A percentile compares a stretch with the other conserved stretches of the same genome.
These are phyloP conservation scores for Microtus oregoni DNA, from an alignment of 2,113 vertebrate species.

Conservation along the genomic window DNA sequence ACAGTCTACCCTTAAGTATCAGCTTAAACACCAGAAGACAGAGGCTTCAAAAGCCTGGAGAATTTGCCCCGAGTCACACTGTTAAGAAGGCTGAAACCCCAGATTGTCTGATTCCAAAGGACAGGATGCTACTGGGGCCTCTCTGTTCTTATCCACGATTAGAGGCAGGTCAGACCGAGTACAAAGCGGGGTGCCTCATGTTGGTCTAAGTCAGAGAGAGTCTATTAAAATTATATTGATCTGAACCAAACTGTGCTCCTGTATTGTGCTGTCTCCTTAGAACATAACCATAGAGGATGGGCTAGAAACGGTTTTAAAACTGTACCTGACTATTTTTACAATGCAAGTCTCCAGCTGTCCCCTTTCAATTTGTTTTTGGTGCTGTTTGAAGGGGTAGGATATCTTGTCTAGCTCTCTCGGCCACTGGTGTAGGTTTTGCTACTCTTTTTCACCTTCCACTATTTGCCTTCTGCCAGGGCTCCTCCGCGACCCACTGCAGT, in stretches of 20 bases:
- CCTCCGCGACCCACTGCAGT: slow-evolving; percentile 62
- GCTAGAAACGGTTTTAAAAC: background rate
- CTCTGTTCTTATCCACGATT: background rate
- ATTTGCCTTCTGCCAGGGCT: background rate
- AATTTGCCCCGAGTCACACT: background rate
- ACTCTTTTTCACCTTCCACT: background rate
- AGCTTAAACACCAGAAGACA: slow-evolving; percentile 12
- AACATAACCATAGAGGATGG: background rate
- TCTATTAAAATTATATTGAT: background rate
- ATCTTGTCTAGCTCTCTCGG: background rate
- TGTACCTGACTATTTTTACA: background rate
- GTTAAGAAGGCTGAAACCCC: background rate
- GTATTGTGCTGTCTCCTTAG: background rate
- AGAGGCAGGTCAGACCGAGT: background rate
- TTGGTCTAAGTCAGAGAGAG: background rate
- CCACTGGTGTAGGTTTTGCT: background rate
- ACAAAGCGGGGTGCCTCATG: background rate
- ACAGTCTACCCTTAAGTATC: background rate
- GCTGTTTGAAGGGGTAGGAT: background rate
- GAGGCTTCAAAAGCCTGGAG: background rate
- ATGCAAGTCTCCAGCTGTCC: slow-evolving; percentile 19
- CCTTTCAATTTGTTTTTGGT: slow-evolving; percentile 15
- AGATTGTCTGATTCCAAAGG: background rate
- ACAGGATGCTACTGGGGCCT: background rate
- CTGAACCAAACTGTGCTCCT: background rate